Percentiles rank a stretch among this genome's conserved stretches.
These are phyloP conservation scores for Neodiprion lecontei DNA, from an alignment of 1,140 invertebrate species.

Conservation along the genomic window DNA sequence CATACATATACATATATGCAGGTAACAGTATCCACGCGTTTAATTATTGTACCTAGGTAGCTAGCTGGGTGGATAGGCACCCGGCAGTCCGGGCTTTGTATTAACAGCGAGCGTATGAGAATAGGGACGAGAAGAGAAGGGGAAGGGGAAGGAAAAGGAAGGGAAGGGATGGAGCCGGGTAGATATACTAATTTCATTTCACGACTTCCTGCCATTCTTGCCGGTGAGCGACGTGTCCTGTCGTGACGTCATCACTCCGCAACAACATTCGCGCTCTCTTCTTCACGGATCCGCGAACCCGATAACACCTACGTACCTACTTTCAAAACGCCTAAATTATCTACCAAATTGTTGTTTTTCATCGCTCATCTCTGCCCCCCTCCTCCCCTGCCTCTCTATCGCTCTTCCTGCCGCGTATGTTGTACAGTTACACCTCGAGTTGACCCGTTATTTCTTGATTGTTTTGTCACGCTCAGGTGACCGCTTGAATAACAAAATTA, in stretches of 20 bases:
- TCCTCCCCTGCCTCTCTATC: too few species aligned
- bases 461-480: too few species aligned
- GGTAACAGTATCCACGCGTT: too few species aligned
- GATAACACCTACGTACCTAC: slow-evolving; percentile 18
- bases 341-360: slow-evolving; percentile 36
- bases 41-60: too few species aligned
- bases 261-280: slow-evolving; percentile 18
- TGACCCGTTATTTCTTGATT: too few species aligned
- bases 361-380: not conserved
- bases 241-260: slow-evolving; percentile 44
- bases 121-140: slow-evolving; percentile 17
- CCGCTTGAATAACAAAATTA: too few species aligned
- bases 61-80: too few species aligned
- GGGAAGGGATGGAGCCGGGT: slow-evolving; percentile 24
- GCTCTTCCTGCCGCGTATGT: too few species aligned
- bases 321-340: slow-evolving; percentile 46
- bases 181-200: slow-evolving; percentile 56
- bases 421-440: too few species aligned
- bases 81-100: too few species aligned
- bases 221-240: slow-evolving; percentile 60
- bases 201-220: slow-evolving; percentile 62
- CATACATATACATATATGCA: too few species aligned
- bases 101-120: slow-evolving; percentile 10
- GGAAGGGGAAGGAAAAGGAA: slow-evolving; percentile 25
- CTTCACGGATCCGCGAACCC: slow-evolving; percentile 44